phyloP scores from a whole-genome alignment of 2,113 vertebrate species.

The Apteryx mantelli region DNA sequence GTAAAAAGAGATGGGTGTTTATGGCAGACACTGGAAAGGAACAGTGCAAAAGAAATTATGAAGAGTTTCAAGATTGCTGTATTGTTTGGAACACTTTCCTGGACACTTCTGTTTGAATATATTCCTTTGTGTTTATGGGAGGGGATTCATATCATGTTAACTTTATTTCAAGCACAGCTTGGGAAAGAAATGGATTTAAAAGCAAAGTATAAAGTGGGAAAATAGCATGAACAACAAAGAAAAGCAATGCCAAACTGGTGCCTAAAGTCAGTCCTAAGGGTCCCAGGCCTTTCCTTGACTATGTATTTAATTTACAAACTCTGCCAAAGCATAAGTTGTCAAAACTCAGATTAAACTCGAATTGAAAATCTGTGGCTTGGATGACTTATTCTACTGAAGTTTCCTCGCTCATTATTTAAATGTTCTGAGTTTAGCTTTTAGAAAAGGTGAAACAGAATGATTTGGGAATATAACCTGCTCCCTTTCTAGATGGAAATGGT shows the following conservation, averaged over 20 bases:
- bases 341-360: slow-evolving; percentile 41
- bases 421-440: background rate
- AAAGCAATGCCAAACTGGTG: background rate
- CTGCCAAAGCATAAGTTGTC: background rate
- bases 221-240: slow-evolving; percentile 24
- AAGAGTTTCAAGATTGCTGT: background rate
- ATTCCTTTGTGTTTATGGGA: background rate
- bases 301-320: slow-evolving; percentile 13
- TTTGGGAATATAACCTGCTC: background rate
- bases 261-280: background rate
- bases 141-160: background rate
- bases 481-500: background rate
- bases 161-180: background rate
- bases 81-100: background rate
- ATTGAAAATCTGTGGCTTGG: background rate
- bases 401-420: slow-evolving; percentile 28
- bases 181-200: slow-evolving; percentile 15
- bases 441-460: background rate
- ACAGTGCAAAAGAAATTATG: background rate
- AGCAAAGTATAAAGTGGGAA: slow-evolving; percentile 14
- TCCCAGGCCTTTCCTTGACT: background rate
- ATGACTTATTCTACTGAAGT: background rate
- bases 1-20: background rate
- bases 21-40: background rate
- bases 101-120: background rate